Evolutionary conservation across 2,797 vertebrate species (phyloP), one percentile per base, ranked within the genome.

Genomic region (Geotria australis): DNA sequence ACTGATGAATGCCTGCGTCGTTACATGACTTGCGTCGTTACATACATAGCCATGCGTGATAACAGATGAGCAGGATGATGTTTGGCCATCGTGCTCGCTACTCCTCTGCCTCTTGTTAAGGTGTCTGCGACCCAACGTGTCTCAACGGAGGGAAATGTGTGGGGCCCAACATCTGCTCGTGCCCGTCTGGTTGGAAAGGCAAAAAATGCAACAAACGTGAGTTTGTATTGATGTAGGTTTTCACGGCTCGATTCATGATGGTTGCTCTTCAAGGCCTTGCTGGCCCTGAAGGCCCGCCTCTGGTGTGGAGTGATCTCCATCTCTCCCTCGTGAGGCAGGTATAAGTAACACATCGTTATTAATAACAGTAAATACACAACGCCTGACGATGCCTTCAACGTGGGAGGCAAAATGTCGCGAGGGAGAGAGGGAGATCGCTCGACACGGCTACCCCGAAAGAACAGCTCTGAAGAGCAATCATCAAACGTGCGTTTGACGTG

Each of bases 101-200:
- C 38, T 38, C 24, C 5, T 38, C 24, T 38, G 24, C 24, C 24
- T 38, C 4, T 58, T 58, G 47, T 60, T n/a, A 47, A 94, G 84
- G 81, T 68, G 70, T 94, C 62, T 95, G 86, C 68, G 80, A 89
- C 58, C 83, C 81, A 3, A 66, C 68, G 58, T 89, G 81, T 63
- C 74, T 89, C 79, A 91, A 91, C 62, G 77, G 73, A 64, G 82
- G 81, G 53, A 83, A 79, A 66, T 94, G 81, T 47, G 78, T 91
- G 55, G 71, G 79, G 46, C 76, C 78, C 58, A 79, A 80, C 57
- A 8, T 73, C 11, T 94, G 85, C 62, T 91, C 85, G 59, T 94
- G 85, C 65, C 65, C 79, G 3, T 93, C 85, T 2, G 83, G 80
- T 7, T 94, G 83, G 84, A 78, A 65, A 63, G 81, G 83, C 46